Base-by-base conservation (phyloP, 2,888 invertebrate genomes). In the Odontocolon sp. region DNA sequence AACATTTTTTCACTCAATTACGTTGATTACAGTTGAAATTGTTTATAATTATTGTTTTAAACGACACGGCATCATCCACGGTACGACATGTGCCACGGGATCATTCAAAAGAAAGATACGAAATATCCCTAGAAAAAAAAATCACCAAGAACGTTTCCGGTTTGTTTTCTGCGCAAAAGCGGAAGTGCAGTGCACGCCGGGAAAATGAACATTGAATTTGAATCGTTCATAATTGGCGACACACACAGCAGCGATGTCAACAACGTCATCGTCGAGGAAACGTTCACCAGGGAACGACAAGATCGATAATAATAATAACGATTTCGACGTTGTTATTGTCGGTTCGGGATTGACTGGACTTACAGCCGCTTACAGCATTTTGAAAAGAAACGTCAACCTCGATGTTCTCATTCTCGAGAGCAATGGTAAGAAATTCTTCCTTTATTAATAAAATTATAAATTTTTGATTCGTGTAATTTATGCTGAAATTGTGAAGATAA, bases 1-100 rank as follows among this genome's bases (percentile, higher is more conserved):
- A 98, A 94, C 96, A 97, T 96, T 88, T 92, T 92, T 31, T 4
- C 26, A 47, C 47, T 54, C 33, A 8, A 31, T 68, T 38, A 33
- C 21, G 9, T 5, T 9, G 6, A 11, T 28, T 31, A 45, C 45
- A 42, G 45, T 40, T 16, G 57, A 14, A 40, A 56, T 42, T 66
- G 42, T 42, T 63, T 23, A 45, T 38, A 23, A 42, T 68, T 47
- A 36, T 38, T 28, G 18, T 18, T 18, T 26, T n/a, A 56, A 4
- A 56, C 33, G 38, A 28, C 50, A 47, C 63, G 3, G 61, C 54
- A 64, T 66, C 26, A 70, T 50, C 56, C 73, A 63, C 68, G 67
- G 56, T 23, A 23, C 40, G 14, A 63, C 63, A 47, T 36, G 63
- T 47, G 63, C 63, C 63, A 23, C 50, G 33, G 50, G 50, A 64